Conservation (phyloP, 2,888 invertebrate genomes). For the Agrotis exclamationis region DNA sequence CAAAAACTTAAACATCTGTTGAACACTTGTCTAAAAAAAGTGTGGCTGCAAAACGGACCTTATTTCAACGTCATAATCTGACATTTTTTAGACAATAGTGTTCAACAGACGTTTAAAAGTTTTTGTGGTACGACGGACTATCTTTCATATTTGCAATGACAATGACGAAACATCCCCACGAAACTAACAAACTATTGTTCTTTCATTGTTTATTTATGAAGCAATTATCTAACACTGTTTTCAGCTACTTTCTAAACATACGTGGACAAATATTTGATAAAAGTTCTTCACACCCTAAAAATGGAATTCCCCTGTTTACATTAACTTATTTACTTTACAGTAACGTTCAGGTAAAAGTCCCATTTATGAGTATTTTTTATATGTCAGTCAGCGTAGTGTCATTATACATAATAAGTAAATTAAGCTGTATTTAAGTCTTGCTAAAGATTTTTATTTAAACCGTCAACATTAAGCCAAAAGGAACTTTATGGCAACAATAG, state of each 20-base stretch:
- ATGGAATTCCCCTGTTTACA: slow-evolving; percentile 23
- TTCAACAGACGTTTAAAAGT: too few relatives aligned
- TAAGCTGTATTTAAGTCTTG: background rate
- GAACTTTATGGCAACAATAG: too few relatives aligned
- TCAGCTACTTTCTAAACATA: slow-evolving; percentile 8
- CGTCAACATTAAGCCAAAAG: too few relatives aligned
- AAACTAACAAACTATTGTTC: background rate
- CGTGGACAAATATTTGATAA: slow-evolving; percentile 17
- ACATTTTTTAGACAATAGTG: too few relatives aligned
- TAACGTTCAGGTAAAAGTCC: slow-evolving; percentile 10
- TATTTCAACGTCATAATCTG: too few relatives aligned
- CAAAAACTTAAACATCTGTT: too few relatives aligned
- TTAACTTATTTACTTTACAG: slow-evolving; percentile 3
- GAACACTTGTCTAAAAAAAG: too few relatives aligned
- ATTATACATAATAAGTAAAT: slow-evolving; percentile 1
- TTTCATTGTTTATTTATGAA: slow-evolving; percentile 1
- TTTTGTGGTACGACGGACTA: too few relatives aligned
- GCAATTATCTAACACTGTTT: background rate
- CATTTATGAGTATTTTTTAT: slow-evolving; percentile 11
- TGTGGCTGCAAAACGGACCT: too few relatives aligned
- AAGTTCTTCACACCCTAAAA: slow-evolving; percentile 11
- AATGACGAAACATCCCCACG: background rate
- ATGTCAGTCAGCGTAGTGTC: slow-evolving; percentile 18
- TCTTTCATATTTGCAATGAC: background rate
- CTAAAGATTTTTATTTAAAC: too few relatives aligned